Base-by-base conservation (phyloP, 2,888 invertebrate genomes). In the Xanthorhoe designata region DNA sequence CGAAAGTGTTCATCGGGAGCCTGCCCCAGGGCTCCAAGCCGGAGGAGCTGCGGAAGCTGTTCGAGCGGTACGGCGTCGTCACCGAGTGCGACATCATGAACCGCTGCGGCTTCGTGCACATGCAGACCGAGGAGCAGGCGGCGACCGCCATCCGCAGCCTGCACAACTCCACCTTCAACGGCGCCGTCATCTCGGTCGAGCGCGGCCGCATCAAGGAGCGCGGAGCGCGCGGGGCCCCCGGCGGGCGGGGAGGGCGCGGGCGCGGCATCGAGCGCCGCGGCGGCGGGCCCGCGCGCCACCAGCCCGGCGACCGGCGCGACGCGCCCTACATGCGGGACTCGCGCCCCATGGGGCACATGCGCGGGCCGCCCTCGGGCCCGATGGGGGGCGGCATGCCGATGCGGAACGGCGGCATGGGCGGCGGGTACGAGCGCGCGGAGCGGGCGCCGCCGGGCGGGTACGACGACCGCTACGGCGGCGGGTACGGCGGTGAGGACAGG, bases 71-170 rank as follows among this genome's bases (percentile, higher is more conserved):
- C 88, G 98, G 98, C 53, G 95, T 95, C 63, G 98, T 99, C 6
- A 97, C 97, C 17, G 98, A 99, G 89, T 98, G 98, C 88, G 98
- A 98, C 85, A 97, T 99, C 66, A 97, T 98, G 94, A 98, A 98
- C 87, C 96, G 98, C 69, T 99, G 98, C 88, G 98, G 98, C 9
- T 99, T 99, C 91, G 97, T 99, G 57, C 98, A 98, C 89, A 96
- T 98, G 96, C 96, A 97, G 82, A 96, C 96, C 18, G 95, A 96
- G 78, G 96, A 97, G 59, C 96, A 98, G 87, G 98, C 98, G 2
- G 94, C 95, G 53, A 95, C 95, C 63, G 98, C 98, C 0, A 97
- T 98, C 75, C 95, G 96, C 71, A 96, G 96, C 35, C 90, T 98
- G 35, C 96, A 98, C 87, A 97, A 97, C 77, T 94, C 96, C 0